Evolutionary conservation across 2,888 invertebrate species (phyloP), one percentile per base, ranked within the genome.

Genomic region (Apantesis nais): DNA sequence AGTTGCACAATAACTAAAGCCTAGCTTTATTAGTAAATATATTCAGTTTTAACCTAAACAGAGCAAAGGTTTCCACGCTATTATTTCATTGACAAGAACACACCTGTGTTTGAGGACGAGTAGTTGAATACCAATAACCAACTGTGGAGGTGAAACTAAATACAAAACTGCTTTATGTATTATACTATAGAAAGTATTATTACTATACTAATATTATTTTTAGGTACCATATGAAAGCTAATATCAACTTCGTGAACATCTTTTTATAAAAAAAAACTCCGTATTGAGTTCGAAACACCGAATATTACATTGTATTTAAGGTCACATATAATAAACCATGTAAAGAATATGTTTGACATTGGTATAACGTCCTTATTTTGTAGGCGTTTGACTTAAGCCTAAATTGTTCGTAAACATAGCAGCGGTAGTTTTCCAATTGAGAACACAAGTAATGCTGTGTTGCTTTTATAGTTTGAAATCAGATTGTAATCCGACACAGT

Each of bases 21-120:
- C 85, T 82, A 86, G 81, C 79, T 83, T 77, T 90, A 87, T 93
- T 93, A 88, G 90, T 93, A 92, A 92, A 93, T 89, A 85, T 82
- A 86, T 79, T 78, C 76, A 83, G 86, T 84, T 85, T 84, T 78
- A 87, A 89, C 79, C 85, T 89, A 87, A 92, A 90, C 91, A 91
- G 83, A 73, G 73, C 73, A 82, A 55, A 70, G 72, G 85, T 83
- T 89, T 85, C 85, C 89, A 90, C 88, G 89, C 82, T 85, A 67
- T 78, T 77, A 82, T 84, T 81, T 82, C 84, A 84, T 81, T 83
- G 78, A 81, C 64, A 72, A 71, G 70, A 72, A 77, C 77, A 79
- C 84, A 85, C 79, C 80, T 85, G 83, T 87, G 83, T 83, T 81
- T 84, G 74, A 68, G 79, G 73, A 76, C 74, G 34, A 44, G 68